Evolutionary conservation across 37 sponge, comb jelly and placozoan species (phyloP).

Genomic region (Theonella swinhoei): DNA sequence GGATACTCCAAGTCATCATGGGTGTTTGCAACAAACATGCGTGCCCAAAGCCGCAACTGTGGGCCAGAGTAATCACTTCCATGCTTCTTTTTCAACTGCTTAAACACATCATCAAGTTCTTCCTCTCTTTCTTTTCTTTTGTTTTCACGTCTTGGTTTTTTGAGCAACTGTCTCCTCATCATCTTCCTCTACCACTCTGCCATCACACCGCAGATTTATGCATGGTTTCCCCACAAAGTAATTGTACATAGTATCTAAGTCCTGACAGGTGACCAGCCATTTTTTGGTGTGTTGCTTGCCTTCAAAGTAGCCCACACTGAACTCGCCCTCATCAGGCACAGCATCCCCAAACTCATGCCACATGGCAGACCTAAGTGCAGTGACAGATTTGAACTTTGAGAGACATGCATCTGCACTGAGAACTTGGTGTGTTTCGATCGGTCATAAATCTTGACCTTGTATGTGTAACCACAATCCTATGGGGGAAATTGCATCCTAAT

Average conservation of each 20-base stretch:
- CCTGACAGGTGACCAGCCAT: conserved; percentile 4
- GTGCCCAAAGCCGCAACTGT: conserved; percentile 33
- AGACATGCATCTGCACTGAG: too few relatives aligned
- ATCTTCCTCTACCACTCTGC: neutral
- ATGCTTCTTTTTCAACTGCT: conserved; percentile 21
- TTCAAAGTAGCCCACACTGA: conserved; percentile 34
- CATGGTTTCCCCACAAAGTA: conserved; percentile 1
- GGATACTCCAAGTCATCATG: conserved; percentile 15
- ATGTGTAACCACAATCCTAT: too few relatives aligned
- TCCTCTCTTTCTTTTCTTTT: conserved; percentile 13
- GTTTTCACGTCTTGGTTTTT: neutral
- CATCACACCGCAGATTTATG: conserved; percentile 21
- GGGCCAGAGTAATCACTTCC: conserved; percentile 20
- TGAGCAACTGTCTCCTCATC: neutral
- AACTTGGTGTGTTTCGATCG: too few relatives aligned
- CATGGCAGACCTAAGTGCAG: neutral
- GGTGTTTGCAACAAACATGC: conserved; percentile 8
- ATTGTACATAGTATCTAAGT: conserved; percentile 13
- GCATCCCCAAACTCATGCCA: conserved; percentile 21
- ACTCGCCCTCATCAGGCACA: conserved; percentile 12
- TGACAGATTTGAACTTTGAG: neutral
- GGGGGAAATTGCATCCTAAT: too few relatives aligned
- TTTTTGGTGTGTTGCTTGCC: conserved; percentile 11
- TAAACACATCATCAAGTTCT: conserved; percentile 17
- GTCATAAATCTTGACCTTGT: too few relatives aligned